phyloP scores from a whole-genome alignment of 2,113 vertebrate genomes.

The Amphilophus citrinellus region DNA sequence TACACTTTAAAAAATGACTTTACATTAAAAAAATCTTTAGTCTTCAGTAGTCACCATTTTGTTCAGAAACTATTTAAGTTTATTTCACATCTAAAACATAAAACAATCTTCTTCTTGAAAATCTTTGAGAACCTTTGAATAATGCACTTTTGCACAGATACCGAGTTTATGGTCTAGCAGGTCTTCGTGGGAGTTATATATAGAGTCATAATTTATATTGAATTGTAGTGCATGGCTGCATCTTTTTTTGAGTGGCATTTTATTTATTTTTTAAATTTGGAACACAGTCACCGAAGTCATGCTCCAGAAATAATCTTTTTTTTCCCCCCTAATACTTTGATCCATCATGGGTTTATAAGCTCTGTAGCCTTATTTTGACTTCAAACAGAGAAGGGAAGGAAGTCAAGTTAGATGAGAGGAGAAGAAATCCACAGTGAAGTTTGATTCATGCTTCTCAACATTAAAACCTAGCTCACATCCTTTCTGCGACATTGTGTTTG shows the following conservation, averaged over 20 bases:
- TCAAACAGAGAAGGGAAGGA: conserved; percentile 38
- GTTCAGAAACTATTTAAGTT: neutral
- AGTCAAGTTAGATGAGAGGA: conserved; percentile 29
- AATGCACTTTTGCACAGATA: neutral
- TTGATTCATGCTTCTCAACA: conserved; percentile 31
- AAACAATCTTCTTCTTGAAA: neutral
- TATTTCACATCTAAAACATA: neutral
- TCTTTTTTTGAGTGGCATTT: conserved; percentile 2
- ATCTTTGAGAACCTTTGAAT: neutral
- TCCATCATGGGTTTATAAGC: conserved; percentile 45
- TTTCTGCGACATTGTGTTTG: conserved; percentile 9
- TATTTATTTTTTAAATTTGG: conserved; percentile 21
- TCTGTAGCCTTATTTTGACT: conserved; percentile 49
- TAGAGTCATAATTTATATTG: neutral
- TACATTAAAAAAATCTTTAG: too few relatives aligned
- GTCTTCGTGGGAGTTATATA: neutral
- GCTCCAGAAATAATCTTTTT: conserved; percentile 19
- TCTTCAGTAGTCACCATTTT: neutral
- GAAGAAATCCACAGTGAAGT: conserved; percentile 33
- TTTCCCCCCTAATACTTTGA: conserved; percentile 41
- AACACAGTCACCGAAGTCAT: conserved; percentile 22
- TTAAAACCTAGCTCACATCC: conserved; percentile 24
- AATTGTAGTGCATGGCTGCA: neutral
- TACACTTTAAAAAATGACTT: too few relatives aligned
- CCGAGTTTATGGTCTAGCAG: neutral